Conservation (phyloP, 2,797 vertebrate species). For the Hoplostethus atlanticus region DNA sequence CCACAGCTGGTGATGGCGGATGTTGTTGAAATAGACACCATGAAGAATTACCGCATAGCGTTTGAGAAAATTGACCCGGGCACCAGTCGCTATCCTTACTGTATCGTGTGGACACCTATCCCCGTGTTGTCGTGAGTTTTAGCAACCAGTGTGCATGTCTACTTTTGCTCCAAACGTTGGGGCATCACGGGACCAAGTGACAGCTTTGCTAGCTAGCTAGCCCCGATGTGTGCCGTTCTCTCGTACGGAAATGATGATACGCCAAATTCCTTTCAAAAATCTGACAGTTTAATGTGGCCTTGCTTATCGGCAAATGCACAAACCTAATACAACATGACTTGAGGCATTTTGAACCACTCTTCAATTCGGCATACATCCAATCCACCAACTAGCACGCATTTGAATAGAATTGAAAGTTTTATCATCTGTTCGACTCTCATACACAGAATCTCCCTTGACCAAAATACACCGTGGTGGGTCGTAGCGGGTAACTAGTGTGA, state of each 20-base stretch:
- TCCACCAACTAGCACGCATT: no score
- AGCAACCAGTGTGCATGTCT: not conserved
- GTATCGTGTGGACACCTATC: slow-evolving; percentile 97
- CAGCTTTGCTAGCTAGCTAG: slow-evolving; percentile 58
- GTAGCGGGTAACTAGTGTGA: no score
- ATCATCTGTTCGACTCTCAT: no score
- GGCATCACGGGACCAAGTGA: slow-evolving; percentile 25
- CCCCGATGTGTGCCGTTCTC: not conserved
- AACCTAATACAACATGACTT: no score
- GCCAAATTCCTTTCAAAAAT: not conserved
- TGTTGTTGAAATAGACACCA: slow-evolving; percentile 86
- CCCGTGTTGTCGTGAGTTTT: slow-evolving; percentile 94
- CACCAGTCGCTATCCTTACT: slow-evolving; percentile 90
- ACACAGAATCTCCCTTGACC: no score
- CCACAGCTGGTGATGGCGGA: slow-evolving; percentile 92
- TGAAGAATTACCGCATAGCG: slow-evolving; percentile 89
- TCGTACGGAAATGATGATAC: slow-evolving; percentile 10
- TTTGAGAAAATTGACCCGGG: slow-evolving; percentile 85
- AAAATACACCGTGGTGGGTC: no score
- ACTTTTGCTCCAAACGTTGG: not conserved
- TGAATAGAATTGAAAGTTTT: no score
- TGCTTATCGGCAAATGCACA: not conserved
- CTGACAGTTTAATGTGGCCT: fast-evolving
- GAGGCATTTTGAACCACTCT: no score
- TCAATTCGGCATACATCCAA: no score